A percentile compares a stretch with the other conserved stretches of the same genome.
These are phyloP conservation scores for Plectrocnemia conspersa DNA, from an alignment of 1,140 invertebrate species.

Conservation along the genomic window DNA sequence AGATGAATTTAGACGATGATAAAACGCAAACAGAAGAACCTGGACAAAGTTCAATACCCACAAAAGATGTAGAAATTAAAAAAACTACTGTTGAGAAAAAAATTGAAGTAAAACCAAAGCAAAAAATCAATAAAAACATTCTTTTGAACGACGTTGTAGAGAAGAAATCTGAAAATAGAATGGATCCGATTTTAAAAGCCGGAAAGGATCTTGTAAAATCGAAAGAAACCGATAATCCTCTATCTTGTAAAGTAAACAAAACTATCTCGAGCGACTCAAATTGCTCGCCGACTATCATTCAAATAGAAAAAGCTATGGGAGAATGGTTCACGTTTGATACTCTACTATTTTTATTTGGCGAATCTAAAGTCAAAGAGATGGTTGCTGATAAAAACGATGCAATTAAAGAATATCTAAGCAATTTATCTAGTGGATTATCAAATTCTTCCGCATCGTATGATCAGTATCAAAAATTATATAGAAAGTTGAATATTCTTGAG, in stretches of 20 bases:
- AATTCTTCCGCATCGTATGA: conserved; percentile 47
- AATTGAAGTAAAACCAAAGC: conserved; percentile 1
- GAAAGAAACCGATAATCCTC: neutral
- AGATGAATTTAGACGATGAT: conserved; percentile 16
- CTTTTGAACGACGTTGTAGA: conserved; percentile 29
- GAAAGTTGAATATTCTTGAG: conserved; percentile 53
- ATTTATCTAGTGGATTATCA: conserved; percentile 44
- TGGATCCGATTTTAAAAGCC: conserved; percentile 27
- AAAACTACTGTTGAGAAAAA: conserved; percentile 5
- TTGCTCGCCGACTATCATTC: conserved; percentile 37
- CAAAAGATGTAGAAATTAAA: conserved; percentile 9
- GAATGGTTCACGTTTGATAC: conserved; percentile 60
- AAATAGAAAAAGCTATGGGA: conserved; percentile 52
- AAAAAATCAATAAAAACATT: too few relatives aligned
- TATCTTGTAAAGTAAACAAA: neutral
- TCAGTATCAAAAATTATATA: conserved; percentile 54
- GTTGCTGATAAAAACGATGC: conserved; percentile 51
- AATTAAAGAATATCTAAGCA: conserved; percentile 52
- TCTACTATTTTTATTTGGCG: conserved; percentile 53
- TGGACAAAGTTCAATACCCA: neutral
- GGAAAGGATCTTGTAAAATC: conserved; percentile 17
- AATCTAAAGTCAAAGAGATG: conserved; percentile 53
- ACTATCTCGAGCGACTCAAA: neutral
- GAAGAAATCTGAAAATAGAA: conserved; percentile 23
- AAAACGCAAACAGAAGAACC: neutral